These are phyloP conservation scores for Eupristina koningsbergeri DNA, from an alignment of 1,140 invertebrate genomes.

Conservation along the genomic window DNA sequence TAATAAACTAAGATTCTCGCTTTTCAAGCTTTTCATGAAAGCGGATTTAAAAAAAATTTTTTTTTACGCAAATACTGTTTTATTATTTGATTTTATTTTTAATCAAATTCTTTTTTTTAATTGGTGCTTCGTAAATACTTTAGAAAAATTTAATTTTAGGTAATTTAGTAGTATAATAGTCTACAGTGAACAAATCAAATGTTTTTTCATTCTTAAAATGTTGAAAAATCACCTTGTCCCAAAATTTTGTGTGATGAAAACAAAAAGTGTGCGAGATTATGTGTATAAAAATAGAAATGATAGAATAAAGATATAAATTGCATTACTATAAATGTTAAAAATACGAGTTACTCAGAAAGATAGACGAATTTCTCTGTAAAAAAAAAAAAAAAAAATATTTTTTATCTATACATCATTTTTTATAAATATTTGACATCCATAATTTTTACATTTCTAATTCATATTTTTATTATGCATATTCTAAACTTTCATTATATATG, in stretches of 20 bases:
- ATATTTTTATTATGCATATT: conserved; percentile 26
- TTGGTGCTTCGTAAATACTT: conserved; percentile 23
- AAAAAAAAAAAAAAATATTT: conserved; percentile 10
- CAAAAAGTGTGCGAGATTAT: conserved; percentile 17
- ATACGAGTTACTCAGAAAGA: conserved; percentile 6
- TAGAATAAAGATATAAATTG: conserved; percentile 2
- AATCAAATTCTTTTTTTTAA: conserved; percentile 30
- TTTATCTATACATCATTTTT: conserved; percentile 43
- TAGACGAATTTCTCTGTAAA: conserved; percentile 15
- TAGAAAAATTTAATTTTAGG: conserved; percentile 30
- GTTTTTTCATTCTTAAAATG: conserved; percentile 32
- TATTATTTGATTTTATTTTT: conserved; percentile 11
- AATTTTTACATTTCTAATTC: conserved; percentile 54
- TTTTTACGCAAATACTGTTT: conserved; percentile 41
- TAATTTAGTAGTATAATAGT: conserved; percentile 1
- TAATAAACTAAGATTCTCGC: conserved; percentile 50
- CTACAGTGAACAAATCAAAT: not conserved
- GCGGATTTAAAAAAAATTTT: conserved; percentile 26
- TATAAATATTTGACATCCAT: conserved; percentile 42
- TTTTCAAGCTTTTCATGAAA: conserved; percentile 41
- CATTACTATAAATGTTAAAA: conserved; percentile 25
- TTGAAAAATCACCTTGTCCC: conserved; percentile 22
- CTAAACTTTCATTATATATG: conserved; percentile 14
- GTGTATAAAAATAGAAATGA: conserved; percentile 21
- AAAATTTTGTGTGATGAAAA: conserved; percentile 24